Percentiles rank a stretch among this genome's conserved stretches.
Conservation (phyloP, 2,888 invertebrate species). For the Glyphotaelius pellucidus region DNA sequence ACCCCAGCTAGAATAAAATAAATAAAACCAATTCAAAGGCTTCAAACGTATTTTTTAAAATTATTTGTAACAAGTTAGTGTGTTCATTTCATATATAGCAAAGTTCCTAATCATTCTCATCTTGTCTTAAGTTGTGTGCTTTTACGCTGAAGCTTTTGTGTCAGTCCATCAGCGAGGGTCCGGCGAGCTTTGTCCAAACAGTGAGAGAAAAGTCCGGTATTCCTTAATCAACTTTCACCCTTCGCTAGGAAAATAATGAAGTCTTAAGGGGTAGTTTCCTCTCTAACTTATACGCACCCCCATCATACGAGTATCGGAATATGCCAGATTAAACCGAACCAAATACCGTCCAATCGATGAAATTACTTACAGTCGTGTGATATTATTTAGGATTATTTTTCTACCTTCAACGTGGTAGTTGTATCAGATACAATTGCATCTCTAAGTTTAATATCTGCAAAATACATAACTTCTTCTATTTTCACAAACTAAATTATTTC, state of each 20-base stretch:
- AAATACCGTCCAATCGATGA: conserved; percentile 27
- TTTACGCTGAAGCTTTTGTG: neutral
- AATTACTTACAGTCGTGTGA: neutral
- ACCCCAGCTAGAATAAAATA: no score
- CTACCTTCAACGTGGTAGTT: neutral
- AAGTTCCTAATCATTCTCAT: neutral
- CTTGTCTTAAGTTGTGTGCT: conserved; percentile 10
- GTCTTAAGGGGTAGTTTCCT: conserved; percentile 61
- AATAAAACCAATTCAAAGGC: no score
- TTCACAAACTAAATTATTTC: no score
- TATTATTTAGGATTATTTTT: neutral
- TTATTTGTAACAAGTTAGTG: neutral
- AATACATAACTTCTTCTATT: neutral
- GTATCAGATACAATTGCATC: neutral
- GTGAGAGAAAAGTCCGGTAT: conserved; percentile 20
- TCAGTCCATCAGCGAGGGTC: conserved; percentile 7
- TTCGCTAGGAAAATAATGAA: conserved; percentile 65
- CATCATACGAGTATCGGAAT: neutral
- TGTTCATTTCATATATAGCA: neutral
- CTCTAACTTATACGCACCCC: conserved; percentile 51
- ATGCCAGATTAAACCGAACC: conserved; percentile 26
- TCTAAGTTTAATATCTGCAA: neutral
- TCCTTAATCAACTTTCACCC: conserved; percentile 64
- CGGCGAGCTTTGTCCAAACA: conserved; percentile 59
- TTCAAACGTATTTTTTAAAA: no score